Evolutionary conservation across 2,888 invertebrate species (phyloP), one percentile per base, ranked within the genome.

Genomic region (Leucophora obtusa): DNA sequence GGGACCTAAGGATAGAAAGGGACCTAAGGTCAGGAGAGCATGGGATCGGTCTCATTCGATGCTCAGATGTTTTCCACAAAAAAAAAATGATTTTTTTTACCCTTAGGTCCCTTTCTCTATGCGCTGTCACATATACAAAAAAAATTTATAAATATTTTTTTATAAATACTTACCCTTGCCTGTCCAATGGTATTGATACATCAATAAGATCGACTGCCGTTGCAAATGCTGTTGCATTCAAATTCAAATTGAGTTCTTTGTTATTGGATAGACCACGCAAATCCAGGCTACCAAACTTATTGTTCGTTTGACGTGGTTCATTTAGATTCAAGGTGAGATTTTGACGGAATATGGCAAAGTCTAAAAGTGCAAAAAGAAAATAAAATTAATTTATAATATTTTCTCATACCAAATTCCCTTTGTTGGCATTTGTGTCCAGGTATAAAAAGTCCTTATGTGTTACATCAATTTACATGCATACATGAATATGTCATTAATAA

Each of bases 131-230:
- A n/a, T n/a, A n/a, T n/a, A n/a, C n/a, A n/a, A n/a, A 1, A 28
- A 28, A 28, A 6, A 6, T 28, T 7, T 7, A 28, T 28, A 7
- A 4, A 28, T 28, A 28, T 1, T 28, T 28, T 63, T 69, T 68
- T 15, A 38, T 11, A n/a, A 11, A 17, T 14, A 90, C 93, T 91
- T 91, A 97, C 97, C 95, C 96, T 92, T 97, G 97, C 89, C 96
- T 93, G 89, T 97, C 96, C 83, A 97, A 92, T 83, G 97, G 96
- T 85, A 96, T 92, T 83, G 94, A 92, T 7, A 94, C 93, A 88
- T 97, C 96, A 84, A 97, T 94, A 82, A 94, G 92, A 88, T 96
- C 95, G 81, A 94, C 93, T 65, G 94, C 93, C 74, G 93, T 93
- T 77, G 91, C 86, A 72, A 86, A 87, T 74, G 87, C 86, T 38